phyloP scores from a whole-genome alignment of 2,888 invertebrate genomes.

The Mythimna loreyi region DNA sequence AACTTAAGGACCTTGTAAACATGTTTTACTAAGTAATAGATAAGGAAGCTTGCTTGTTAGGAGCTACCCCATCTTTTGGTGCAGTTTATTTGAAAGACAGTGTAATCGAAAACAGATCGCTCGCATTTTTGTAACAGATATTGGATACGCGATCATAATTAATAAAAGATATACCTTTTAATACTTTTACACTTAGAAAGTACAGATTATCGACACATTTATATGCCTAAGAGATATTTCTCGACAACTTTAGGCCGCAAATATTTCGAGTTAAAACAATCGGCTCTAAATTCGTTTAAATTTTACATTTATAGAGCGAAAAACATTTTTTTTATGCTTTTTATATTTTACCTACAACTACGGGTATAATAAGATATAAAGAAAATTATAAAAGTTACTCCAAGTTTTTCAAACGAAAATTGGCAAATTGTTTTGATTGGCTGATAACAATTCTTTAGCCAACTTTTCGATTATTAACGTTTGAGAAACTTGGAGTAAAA shows the following conservation, averaged over 20 bases:
- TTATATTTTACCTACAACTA: conserved; percentile 63
- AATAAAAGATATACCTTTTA: conserved; percentile 31
- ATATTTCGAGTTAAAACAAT: conserved; percentile 39
- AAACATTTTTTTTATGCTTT: conserved; percentile 57
- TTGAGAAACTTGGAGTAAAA: neutral
- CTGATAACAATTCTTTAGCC: neutral
- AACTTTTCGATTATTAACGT: neutral
- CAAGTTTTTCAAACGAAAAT: neutral
- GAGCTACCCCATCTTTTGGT: neutral
- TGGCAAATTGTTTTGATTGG: neutral
- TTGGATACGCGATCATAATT: conserved; percentile 58
- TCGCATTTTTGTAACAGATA: conserved; percentile 61
- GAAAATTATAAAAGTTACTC: conserved; percentile 43
- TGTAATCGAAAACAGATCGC: conserved; percentile 41
- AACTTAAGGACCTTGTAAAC: neutral
- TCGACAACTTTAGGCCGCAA: conserved; percentile 57
- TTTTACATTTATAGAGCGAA: conserved; percentile 42
- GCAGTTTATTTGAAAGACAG: neutral
- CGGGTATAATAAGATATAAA: conserved; percentile 47
- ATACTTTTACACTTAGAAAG: conserved; percentile 42
- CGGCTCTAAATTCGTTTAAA: conserved; percentile 36
- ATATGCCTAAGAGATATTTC: conserved; percentile 13
- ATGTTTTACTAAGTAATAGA: neutral
- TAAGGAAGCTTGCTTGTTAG: neutral
- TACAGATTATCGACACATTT: conserved; percentile 32